These are phyloP conservation scores for Ichneumon xanthorius DNA, from an alignment of 2,888 invertebrate genomes.

Conservation along the genomic window DNA sequence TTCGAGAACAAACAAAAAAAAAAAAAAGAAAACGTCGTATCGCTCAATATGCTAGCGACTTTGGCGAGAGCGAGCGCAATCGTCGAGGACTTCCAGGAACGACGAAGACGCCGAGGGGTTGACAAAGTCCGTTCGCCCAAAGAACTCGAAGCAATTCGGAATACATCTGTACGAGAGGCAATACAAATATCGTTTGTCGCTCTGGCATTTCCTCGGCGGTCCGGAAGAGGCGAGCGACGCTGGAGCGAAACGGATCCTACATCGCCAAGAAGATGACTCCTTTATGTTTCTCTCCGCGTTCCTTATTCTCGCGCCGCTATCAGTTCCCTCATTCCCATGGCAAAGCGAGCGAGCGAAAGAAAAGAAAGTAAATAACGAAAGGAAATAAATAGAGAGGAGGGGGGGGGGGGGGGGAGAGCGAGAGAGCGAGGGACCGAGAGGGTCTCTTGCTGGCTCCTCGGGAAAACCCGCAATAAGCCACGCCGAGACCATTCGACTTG, in stretches of 20 bases:
- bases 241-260: constrained; percentile 5
- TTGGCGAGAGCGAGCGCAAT: neutral
- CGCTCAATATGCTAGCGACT: neutral
- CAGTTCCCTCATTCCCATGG: constrained; percentile 22
- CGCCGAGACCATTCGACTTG: constrained; percentile 74
- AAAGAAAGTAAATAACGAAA: constrained; percentile 1
- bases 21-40: neutral
- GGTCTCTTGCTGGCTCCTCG: constrained; percentile 22
- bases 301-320: constrained; percentile 16
- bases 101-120: neutral
- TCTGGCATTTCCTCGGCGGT: constrained; percentile 21
- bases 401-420: constrained; percentile 8
- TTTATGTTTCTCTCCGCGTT: constrained; percentile 40
- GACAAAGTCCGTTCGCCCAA: too few relatives aligned
- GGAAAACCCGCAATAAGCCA: constrained; percentile 74
- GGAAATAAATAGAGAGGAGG: constrained; percentile 22
- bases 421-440: constrained; percentile 13
- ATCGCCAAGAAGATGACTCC: constrained; percentile 15
- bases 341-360: constrained; percentile 26
- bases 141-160: constrained; percentile 46
- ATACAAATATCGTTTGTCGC: constrained; percentile 59
- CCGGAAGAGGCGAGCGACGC: constrained; percentile 12
- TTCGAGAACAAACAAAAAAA: neutral
- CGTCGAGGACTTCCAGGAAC: neutral
- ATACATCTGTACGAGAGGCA: constrained; percentile 52